Conservation (phyloP, 1,140 invertebrate species). For the Varroa destructor region DNA sequence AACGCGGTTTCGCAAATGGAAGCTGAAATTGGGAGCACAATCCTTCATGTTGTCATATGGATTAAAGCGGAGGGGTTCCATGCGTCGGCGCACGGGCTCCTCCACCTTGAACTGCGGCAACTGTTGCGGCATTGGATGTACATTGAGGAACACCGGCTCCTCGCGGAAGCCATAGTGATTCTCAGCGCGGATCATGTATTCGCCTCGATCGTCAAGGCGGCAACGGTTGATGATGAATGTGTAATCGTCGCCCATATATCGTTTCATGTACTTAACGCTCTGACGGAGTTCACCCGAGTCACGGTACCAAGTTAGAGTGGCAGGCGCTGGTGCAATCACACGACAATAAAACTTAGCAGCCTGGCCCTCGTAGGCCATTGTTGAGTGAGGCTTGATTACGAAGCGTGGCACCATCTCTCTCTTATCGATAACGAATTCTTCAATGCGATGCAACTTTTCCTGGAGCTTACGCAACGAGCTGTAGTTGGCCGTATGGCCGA, state of each 20-base stretch:
- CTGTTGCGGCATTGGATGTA: constrained; percentile 60
- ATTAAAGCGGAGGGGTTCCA: constrained; percentile 16
- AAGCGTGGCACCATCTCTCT: constrained; percentile 93
- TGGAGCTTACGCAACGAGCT: constrained; percentile 88
- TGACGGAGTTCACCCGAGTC: constrained; percentile 86
- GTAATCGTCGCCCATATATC: constrained; percentile 87
- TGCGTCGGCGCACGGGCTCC: constrained; percentile 6
- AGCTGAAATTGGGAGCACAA: constrained; percentile 83
- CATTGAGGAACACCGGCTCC: constrained; percentile 90
- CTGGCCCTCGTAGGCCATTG: constrained; percentile 90
- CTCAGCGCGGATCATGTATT: constrained; percentile 90
- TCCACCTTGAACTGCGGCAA: constrained; percentile 21
- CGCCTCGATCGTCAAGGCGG: constrained; percentile 84
- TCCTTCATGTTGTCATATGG: constrained; percentile 46
- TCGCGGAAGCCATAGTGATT: constrained; percentile 94
- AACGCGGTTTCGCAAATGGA: constrained; percentile 87
- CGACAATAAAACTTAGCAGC: constrained; percentile 92
- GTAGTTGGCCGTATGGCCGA: constrained; percentile 91
- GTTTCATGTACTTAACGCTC: constrained; percentile 98
- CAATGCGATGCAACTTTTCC: constrained; percentile 89
- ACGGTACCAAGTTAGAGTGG: constrained; percentile 86
- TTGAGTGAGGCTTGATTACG: constrained; percentile 85
- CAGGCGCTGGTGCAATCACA: constrained; percentile 81
- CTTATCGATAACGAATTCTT: constrained; percentile 82
- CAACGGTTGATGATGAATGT: constrained; percentile 93